Base-by-base conservation (phyloP, 2,888 invertebrate genomes). In the Theretra japonica region DNA sequence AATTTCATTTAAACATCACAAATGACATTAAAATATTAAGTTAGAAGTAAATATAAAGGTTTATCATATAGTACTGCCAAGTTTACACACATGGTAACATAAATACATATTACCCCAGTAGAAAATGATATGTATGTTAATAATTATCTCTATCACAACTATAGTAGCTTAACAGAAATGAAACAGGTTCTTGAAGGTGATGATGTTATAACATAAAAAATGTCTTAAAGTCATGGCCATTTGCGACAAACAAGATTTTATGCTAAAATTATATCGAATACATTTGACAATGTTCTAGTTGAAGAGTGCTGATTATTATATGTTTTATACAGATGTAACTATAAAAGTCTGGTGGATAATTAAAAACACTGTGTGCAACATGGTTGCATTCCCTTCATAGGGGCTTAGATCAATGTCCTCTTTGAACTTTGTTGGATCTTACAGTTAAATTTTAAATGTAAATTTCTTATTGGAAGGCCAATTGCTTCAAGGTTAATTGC, bases 161-260 rank as follows among this genome's bases (percentile, higher is more conserved):
- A 21, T 28, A 28, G 28, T 50, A 33, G 25, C 41, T 71, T 41
- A 11, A 72, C 33, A 65, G 65, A 48, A 65, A 65, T 48, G n/a
- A 59, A 70, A 72, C 72, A 33, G 69, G 72, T 72, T 72, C n/a
- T 53, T 60, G 33, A 69, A 72, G 72, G 71, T 68, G 60, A 70
- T 65, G 59, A 70, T 70, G 56, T 56, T 72, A 72, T 70, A 17
- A 70, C 33, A 70, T 53, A 70, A 72, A 72, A 68, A 72, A 70
- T 69, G 53, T 69, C 5, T 72, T 41, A 59, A 72, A 72, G 72
- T 72, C 72, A 72, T 53, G 69, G 69, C 33, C 72, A 69, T 53
- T 65, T 65, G 48, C 21, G 11, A 65, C n/a, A 21, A 65, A 65
- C 65, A 41, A 23, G 65, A 65, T 65, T 65, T 15, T 48, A 48